These are phyloP conservation scores for Perccottus glenii DNA, from an alignment of 2,113 vertebrate genomes.

Conservation along the genomic window DNA sequence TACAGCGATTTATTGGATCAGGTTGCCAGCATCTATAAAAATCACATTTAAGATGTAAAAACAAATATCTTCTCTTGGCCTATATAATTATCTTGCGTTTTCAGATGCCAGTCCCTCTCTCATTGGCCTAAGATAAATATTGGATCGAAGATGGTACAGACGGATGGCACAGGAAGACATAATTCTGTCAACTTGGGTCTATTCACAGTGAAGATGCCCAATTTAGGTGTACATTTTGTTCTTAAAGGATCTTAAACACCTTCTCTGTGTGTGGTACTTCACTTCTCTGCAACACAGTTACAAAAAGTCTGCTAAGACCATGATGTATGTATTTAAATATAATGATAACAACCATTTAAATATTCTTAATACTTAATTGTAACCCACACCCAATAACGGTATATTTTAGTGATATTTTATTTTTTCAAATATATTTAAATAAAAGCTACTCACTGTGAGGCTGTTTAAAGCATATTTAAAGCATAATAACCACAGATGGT, in stretches of 20 bases:
- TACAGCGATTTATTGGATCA: slow-evolving; percentile 77
- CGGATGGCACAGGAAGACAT: slow-evolving; percentile 69
- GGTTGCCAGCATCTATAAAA: slow-evolving; percentile 80
- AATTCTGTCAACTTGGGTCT: slow-evolving; percentile 72
- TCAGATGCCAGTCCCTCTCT: slow-evolving; percentile 75
- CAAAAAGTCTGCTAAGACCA: not conserved
- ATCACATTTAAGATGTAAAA: slow-evolving; percentile 77
- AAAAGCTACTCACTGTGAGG: not conserved
- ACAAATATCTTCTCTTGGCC: slow-evolving; percentile 77
- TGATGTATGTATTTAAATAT: not conserved
- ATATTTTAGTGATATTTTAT: not conserved
- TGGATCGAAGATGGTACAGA: slow-evolving; percentile 72
- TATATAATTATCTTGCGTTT: slow-evolving; percentile 81
- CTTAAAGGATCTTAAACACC: slow-evolving; percentile 45
- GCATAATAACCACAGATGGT: slow-evolving; percentile 5
- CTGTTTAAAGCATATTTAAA: slow-evolving; percentile 5
- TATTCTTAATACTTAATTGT: no score
- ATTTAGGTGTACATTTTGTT: slow-evolving; percentile 66
- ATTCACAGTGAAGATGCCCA: slow-evolving; percentile 60
- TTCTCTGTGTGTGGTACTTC: slow-evolving; percentile 24
- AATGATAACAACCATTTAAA: no score
- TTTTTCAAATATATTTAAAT: not conserved
- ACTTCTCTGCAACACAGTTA: slow-evolving; percentile 22
- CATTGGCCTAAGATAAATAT: slow-evolving; percentile 66
- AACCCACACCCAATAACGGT: no score